Base-by-base conservation (phyloP, 2,888 invertebrate species). In the Ceraclea dissimilis region DNA sequence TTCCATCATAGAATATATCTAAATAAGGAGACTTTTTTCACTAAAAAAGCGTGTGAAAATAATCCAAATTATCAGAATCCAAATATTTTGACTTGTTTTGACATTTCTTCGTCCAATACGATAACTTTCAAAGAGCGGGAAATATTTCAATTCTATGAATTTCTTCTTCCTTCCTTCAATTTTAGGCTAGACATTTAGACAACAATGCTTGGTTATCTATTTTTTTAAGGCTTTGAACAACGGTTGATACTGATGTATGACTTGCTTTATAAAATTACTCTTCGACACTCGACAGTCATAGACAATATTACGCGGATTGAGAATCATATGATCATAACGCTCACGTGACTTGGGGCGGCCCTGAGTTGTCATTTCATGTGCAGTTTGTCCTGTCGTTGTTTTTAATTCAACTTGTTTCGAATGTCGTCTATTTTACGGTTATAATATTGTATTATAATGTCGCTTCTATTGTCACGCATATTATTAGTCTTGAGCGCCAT, bases 271-370 rank as follows among this genome's bases (percentile, higher is more conserved):
- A 39, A 39, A n/a, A n/a, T n/a, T n/a, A n/a, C n/a, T n/a, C n/a
- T n/a, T n/a, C n/a, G n/a, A n/a, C n/a, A n/a, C n/a, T n/a, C n/a
- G n/a, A n/a, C n/a, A 39, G n/a, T 39, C 54, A 54, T 49, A 54
- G 49, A 54, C 49, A 39, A 49, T 34, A 16, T 46, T 31, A 31
- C 20, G 53, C 31, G n/a, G n/a, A n/a, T n/a, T n/a, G 57, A 33
- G 48, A 69, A 73, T 76, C 75, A 75, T 76, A 76, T 76, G 75
- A 76, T 74, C 73, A 69, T 67, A 17, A 69, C 71, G 19, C 75
- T 75, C 77, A 76, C 76, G 76, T 77, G 77, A 77, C 72, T 71
- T 64, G 70, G 71, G 68, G 71, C 69, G 64, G 34, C 71, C 69
- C 70, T 69, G 70, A 68, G 72, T 69, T 70, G 68, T 69, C 70